Evolutionary conservation across 2,113 vertebrate genomes (phyloP), one percentile per base, ranked within the genome.

Genomic region (Pleuronectes platessa): DNA sequence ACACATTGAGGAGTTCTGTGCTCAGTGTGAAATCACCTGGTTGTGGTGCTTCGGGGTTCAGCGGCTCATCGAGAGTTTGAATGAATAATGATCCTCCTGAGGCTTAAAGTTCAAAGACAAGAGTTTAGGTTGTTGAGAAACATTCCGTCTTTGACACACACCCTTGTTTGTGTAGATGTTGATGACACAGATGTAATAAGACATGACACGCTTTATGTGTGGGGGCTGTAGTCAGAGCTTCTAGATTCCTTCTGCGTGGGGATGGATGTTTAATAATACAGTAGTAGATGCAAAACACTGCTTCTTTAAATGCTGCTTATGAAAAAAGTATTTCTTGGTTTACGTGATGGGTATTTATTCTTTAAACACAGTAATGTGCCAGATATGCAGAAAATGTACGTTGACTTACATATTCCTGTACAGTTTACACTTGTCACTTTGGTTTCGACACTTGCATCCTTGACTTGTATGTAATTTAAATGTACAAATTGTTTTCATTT

Each of bases 111-210:
- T 31, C 10, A 60, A 45, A 56, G 26, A 51, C 15, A 61, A 18
- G 47, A 7, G 51, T 47, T 15, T 21, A 55, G 15, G 3, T 13
- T 31, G 56, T 58, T 64, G 53, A 18, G 51, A 79, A 56, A 61
- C 31, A 68, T 21, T 56, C 7, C 62, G 23, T 23, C 17, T 31
- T 31, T 31, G 31, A 15, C 65, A 63, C 11, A 37, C 49, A 26
- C 56, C 61, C 53, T 55, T 56, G 47, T 71, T 59, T 27, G 20
- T 49, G 45, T 49, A 4, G 45, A 49, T 49, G 45, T 49, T 5
- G 26, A 81, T 61, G 60, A 55, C 24, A 74, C 37, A 56, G 15
- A 73, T 61, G 11, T 40, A 13, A 12, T 21, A 24, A 24, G 7
- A 24, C 9, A 35, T 1, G 62, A 27, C 49, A 18, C 49, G 1